Base-by-base conservation (phyloP, 2,113 vertebrate species). In the Tauraco erythrolophus region DNA sequence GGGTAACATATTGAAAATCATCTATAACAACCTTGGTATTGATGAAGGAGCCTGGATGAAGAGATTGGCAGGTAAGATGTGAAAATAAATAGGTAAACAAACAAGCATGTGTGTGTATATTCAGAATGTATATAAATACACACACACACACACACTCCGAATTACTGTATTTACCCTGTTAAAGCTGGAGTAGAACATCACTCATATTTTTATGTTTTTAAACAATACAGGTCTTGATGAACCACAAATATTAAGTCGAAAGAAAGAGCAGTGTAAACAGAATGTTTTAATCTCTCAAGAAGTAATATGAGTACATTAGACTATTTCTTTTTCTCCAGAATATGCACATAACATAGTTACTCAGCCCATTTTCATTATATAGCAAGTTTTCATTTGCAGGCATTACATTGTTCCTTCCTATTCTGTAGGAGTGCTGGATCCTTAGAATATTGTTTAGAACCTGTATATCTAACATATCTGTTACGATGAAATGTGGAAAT, bases 1-100 rank as follows among this genome's bases (percentile, higher is more conserved):
- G 77, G 99, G 99, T 19, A 99, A 99, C 93, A 99, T 99, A 81
- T 68, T 99, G 84, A 99, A 99, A 97, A 99, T 99, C 92, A 99
- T 99, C 93, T 99, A 99, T 92, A 99, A 99, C 97, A 99, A 99
- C 96, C 96, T 99, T 97, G 99, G 99, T 9, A 99, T 99, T 28
- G 99, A 99, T 24, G 99, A 99, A 84, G 99, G 99, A 5, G 98
- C 99, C 60, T 99, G 99, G 99, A 99, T 99, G 99, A 99, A 99
- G 95, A 98, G 99, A 89, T 96, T 99, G 45, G 99, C 99, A 88
- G 99, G 99, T 99, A 97, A 91, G 88, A 48, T 28, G 4, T 89
- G 53, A 72, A 93, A 83, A 58, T 19, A 74, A 64, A 75, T 9
- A 43, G 57, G 64, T 33, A 9, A 70, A 50, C 8, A 15, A 53